These are phyloP conservation scores for Xiphophorus hellerii DNA, from an alignment of 2,113 vertebrate species.

Conservation along the genomic window DNA sequence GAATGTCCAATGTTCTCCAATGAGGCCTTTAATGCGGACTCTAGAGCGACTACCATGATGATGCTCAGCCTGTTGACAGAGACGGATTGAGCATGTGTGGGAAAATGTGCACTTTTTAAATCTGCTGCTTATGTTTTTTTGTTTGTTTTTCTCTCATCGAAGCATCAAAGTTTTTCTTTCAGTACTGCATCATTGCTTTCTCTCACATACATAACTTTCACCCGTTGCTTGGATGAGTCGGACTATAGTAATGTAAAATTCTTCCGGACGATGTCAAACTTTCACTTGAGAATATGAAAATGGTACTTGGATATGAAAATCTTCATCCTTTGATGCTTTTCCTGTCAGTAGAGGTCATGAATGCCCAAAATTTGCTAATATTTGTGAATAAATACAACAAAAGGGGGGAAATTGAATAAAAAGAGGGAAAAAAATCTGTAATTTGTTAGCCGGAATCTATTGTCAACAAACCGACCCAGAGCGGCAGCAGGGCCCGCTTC, in stretches of 20 bases:
- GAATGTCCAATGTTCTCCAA: constrained; percentile 81
- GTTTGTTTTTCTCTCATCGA: neutral
- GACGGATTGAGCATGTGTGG: constrained; percentile 28
- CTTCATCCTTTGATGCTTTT: neutral
- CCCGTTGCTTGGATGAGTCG: constrained; percentile 31
- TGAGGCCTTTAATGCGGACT: constrained; percentile 78
- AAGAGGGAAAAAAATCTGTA: no score
- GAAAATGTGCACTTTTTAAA: constrained; percentile 39
- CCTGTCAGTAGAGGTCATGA: constrained; percentile 4
- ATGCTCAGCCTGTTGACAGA: constrained; percentile 48
- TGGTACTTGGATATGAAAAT: neutral
- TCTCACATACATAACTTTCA: constrained; percentile 10
- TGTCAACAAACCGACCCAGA: neutral
- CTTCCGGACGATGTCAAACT: constrained; percentile 23
- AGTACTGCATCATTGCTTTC: constrained; percentile 35
- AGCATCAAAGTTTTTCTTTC: constrained; percentile 20
- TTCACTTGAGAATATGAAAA: neutral
- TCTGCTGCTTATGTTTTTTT: constrained; percentile 15
- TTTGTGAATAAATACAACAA: neutral
- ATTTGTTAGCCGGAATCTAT: no score
- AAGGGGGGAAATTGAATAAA: neutral
- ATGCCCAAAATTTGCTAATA: neutral
- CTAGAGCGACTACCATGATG: constrained; percentile 35
- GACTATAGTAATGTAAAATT: neutral
- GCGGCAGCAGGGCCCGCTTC: no score